phyloP scores from a whole-genome alignment of 2,113 vertebrate species.

The Lagopus leucura region DNA sequence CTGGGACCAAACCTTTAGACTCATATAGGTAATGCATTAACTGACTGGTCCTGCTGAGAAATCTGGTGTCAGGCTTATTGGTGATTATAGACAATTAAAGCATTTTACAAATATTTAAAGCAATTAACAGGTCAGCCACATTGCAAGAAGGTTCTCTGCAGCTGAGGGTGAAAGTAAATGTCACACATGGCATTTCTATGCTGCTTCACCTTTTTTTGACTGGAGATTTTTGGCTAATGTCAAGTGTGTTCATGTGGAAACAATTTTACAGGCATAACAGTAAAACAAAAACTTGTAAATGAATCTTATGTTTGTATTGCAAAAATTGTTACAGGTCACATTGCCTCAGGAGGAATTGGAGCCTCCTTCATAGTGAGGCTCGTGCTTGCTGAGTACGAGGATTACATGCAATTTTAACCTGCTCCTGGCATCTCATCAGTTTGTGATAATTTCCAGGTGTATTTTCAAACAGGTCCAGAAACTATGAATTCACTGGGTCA shows the following conservation, averaged over 20 bases:
- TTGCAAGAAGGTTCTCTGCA: not conserved
- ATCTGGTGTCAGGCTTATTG: not conserved
- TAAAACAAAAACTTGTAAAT: conserved; percentile 16
- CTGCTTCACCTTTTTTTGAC: not conserved
- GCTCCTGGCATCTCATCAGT: not conserved
- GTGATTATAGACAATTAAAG: conserved; percentile 26
- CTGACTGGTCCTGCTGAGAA: not conserved
- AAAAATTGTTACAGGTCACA: not conserved
- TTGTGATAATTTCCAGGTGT: not conserved
- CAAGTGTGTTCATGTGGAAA: conserved; percentile 33
- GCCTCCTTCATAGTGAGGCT: not conserved
- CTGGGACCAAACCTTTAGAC: not conserved
- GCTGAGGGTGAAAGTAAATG: not conserved
- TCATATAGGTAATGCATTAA: not conserved
- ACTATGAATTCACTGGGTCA: not conserved
- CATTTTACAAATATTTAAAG: not conserved
- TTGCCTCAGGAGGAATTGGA: not conserved
- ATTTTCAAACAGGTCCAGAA: not conserved
- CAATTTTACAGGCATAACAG: not conserved
- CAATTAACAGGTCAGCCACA: not conserved
- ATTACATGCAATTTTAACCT: conserved; percentile 8
- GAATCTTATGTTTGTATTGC: not conserved
- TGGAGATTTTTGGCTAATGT: conserved; percentile 26
- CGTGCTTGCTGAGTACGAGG: not conserved
- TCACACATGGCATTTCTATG: not conserved